These are phyloP conservation scores for Simalia tracyae DNA, from an alignment of 2,797 vertebrate species.

Conservation along the genomic window DNA sequence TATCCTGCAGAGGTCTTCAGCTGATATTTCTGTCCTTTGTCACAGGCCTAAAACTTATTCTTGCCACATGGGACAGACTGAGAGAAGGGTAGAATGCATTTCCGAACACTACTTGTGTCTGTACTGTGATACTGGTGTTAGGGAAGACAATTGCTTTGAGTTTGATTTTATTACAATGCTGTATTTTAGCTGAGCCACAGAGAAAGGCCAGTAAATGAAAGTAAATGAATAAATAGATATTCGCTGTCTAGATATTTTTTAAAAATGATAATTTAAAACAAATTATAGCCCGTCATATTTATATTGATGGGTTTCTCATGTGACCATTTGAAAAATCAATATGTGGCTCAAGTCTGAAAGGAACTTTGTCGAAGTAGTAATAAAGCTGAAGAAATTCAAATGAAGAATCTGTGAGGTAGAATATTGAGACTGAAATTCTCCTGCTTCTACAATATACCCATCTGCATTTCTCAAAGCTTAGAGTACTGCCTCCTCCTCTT, in stretches of 20 bases:
- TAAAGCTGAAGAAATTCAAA: conserved; percentile 40
- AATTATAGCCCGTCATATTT: neutral
- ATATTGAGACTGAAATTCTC: neutral
- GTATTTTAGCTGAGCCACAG: neutral
- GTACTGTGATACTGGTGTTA: neutral
- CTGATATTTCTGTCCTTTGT: neutral
- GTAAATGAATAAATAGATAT: neutral
- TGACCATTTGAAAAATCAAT: conserved; percentile 21
- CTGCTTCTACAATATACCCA: neutral
- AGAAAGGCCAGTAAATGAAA: neutral
- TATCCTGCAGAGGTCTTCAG: neutral
- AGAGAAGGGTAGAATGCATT: neutral
- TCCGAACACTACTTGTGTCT: neutral
- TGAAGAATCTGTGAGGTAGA: neutral
- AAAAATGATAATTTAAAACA: neutral
- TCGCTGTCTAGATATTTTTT: neutral
- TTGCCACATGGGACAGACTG: neutral
- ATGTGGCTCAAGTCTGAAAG: conserved; percentile 3
- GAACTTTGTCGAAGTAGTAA: neutral
- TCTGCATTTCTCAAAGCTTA: conserved; percentile 23
- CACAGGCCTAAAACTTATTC: neutral
- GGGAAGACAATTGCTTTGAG: neutral
- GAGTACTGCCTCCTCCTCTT: conserved; percentile 44
- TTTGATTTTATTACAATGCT: neutral
- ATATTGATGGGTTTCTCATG: neutral